These are phyloP conservation scores for Forbesichthys papilliferus DNA, from an alignment of 2,113 vertebrate genomes.

Conservation along the genomic window DNA sequence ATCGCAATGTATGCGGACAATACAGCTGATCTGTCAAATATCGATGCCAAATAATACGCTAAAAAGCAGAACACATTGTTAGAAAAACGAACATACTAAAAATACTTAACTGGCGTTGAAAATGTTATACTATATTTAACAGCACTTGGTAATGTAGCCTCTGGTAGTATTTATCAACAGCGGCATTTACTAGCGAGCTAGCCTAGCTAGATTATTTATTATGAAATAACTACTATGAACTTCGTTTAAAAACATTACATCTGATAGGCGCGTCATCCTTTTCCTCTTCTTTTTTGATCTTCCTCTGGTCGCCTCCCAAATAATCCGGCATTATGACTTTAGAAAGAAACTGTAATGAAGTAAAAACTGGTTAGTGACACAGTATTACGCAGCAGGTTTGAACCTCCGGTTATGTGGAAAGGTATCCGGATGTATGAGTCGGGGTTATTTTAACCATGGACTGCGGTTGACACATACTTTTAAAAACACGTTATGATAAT, in stretches of 20 bases:
- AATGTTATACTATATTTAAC: background rate
- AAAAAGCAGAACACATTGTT: background rate
- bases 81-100: background rate
- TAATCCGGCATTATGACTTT: conserved; percentile 87
- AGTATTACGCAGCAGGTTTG: conserved; percentile 82
- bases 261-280: conserved; percentile 91
- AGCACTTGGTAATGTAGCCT: too few relatives aligned
- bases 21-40: too few relatives aligned
- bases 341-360: background rate
- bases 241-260: conserved; percentile 67
- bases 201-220: conserved; percentile 33
- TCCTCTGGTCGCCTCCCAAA: conserved; percentile 89
- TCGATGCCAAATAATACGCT: too few relatives aligned
- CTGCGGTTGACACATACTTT: background rate
- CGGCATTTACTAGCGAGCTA: conserved; percentile 57
- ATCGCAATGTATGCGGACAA: too few relatives aligned
- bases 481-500: too few relatives aligned
- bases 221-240: background rate
- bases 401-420: conserved; percentile 44
- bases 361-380: background rate
- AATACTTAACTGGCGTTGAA: background rate
- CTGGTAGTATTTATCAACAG: background rate
- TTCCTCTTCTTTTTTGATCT: conserved; percentile 90
- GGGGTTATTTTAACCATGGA: conserved; percentile 35
- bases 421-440: conserved; percentile 46